Conservation (phyloP, 2,888 invertebrate genomes). For the Doris montereyensis region DNA sequence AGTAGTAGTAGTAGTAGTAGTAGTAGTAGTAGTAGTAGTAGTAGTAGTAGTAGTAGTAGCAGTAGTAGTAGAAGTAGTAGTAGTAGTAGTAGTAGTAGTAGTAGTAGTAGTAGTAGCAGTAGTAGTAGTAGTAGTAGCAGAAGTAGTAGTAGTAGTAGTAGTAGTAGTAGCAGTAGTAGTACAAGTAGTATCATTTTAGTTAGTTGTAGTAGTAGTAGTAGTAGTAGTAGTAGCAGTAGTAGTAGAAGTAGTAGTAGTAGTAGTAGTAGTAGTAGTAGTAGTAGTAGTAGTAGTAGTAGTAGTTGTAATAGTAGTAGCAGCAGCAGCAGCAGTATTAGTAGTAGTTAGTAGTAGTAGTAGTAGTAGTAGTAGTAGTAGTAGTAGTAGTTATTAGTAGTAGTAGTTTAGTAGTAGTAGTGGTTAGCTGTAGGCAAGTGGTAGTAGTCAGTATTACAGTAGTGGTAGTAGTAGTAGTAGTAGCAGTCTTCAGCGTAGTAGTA, state of each 20-base stretch:
- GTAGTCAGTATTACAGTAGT: not conserved
- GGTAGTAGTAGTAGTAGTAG: not conserved
- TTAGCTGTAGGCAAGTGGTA: not conserved
- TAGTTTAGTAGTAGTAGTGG: not conserved
- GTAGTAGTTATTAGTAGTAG: not conserved
- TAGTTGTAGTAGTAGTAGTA: constrained; percentile 5
- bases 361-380: not conserved
- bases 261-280: constrained; percentile 2
- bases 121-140: constrained; percentile 3
- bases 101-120: not conserved
- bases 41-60: not conserved
- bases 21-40: not conserved
- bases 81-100: not conserved
- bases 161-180: not conserved
- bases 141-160: constrained; percentile 1
- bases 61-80: not conserved
- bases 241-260: not conserved
- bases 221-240: constrained; percentile 6
- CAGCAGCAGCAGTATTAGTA: not conserved
- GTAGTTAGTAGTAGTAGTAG: not conserved
- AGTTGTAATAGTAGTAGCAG: not conserved
- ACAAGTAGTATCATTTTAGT: not conserved
- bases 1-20: not conserved
- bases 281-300: constrained; percentile 11
- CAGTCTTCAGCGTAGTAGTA: not conserved